Base-by-base conservation (phyloP, 1,140 invertebrate species). In the Drosophila dunni region DNA sequence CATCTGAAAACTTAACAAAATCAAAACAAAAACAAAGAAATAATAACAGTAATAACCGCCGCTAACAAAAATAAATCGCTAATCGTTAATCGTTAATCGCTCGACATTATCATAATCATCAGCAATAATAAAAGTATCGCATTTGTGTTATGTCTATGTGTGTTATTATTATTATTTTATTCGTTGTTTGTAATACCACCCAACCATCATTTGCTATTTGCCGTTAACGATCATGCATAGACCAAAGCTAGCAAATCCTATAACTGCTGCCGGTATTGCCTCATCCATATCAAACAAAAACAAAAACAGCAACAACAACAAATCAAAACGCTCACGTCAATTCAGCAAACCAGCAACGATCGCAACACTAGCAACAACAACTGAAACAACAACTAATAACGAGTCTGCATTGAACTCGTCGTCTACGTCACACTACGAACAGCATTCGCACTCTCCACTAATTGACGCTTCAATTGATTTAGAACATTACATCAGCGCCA, bases 401-500 rank as follows among this genome's bases (percentile, higher is more conserved):
- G 83, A 86, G 13, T 56, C 71, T 65, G 34, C 62, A 42, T 34
- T 56, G 20, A 50, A 46, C 54, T 53, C 61, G 56, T 57, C 56
- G 60, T 63, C 58, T 10, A 8, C 42, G 20, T 8, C 53, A 57
- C 51, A 48, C 57, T 71, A 77, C 79, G 82, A 90, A 57, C 67
- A 74, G 8, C 79, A 89, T 53, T 67, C 79, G 64, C 61, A 84
- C 57, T 68, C 74, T 34, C 29, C 53, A 77, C 85, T 89, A 90
- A 90, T 78, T 71, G 81, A 78, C 68, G 86, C 85, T 81, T 92
- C 90, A 80, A 92, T 92, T 86, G 85, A 91, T 81, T 89, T 94
- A 62, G 94, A 94, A 83, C 93, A 94, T 91, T 94, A 94, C 83
- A 93, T 94, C 73, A 93, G 91, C 89, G 93, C 94, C 63, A 94